Evolutionary conservation across 2,888 invertebrate genomes (phyloP).

Genomic region (Oegoconia quadripuncta): DNA sequence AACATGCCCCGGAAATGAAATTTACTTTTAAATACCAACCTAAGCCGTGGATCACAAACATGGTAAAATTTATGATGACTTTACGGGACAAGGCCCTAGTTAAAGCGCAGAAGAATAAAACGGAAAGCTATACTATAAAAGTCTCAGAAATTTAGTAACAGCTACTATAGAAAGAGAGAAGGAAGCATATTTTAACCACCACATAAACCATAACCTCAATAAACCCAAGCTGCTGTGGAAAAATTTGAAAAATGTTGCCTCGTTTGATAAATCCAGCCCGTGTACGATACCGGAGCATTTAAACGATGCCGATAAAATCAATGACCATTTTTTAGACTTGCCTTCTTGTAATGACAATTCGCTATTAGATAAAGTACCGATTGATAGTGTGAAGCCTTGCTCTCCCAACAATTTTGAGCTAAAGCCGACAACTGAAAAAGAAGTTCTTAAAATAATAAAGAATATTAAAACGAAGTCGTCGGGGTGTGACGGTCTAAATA

Average conservation of each 20-base stretch:
- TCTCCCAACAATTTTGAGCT: no score
- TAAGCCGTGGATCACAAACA: slow-evolving; percentile 19
- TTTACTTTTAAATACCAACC: slow-evolving; percentile 7
- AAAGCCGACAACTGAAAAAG: no score
- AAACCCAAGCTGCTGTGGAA: slow-evolving; percentile 13
- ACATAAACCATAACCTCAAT: slow-evolving; percentile 15
- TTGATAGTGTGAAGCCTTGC: no score
- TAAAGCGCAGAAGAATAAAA: slow-evolving; percentile 8
- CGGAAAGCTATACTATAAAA: slow-evolving; percentile 9
- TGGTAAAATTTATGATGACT: slow-evolving; percentile 18
- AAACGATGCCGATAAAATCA: background rate
- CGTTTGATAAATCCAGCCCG: background rate
- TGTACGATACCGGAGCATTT: background rate
- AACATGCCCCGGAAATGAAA: slow-evolving; percentile 16
- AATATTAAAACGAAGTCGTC: background rate
- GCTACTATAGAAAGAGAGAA: slow-evolving; percentile 16
- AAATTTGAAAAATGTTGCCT: background rate
- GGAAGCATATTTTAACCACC: slow-evolving; percentile 16
- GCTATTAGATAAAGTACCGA: no score
- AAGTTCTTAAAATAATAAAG: background rate
- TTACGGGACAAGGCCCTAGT: slow-evolving; percentile 12
- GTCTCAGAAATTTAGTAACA: slow-evolving; percentile 15
- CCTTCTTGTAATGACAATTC: no score
- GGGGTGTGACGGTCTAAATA: background rate
- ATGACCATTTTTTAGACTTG: slow-evolving; percentile 2